These are phyloP conservation scores for Enteromius trimaculatus DNA, from an alignment of 2,797 vertebrate species.

Conservation along the genomic window DNA sequence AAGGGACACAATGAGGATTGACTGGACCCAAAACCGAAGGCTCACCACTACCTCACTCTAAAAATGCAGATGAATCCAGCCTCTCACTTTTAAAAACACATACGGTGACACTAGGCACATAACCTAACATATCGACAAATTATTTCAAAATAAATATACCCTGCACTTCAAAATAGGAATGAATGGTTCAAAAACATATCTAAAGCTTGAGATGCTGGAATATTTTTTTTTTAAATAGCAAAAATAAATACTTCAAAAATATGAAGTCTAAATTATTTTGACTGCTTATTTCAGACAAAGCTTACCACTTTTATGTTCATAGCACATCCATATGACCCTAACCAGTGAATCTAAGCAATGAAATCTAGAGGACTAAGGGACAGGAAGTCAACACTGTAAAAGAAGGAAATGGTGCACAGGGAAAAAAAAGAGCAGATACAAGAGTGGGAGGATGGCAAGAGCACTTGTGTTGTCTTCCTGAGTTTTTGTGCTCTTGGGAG, in stretches of 20 bases:
- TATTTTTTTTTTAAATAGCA: background rate
- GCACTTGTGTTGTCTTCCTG: conserved; percentile 49
- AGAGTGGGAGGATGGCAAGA: conserved; percentile 41
- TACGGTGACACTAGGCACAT: background rate
- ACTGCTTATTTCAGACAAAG: background rate
- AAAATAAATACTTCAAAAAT: background rate
- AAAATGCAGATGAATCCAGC: conserved; percentile 51
- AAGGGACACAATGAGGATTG: conserved; percentile 53
- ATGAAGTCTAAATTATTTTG: background rate
- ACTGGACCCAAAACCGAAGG: conserved; percentile 47
- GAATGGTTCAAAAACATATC: background rate
- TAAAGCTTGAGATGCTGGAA: background rate
- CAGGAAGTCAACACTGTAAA: conserved; percentile 40
- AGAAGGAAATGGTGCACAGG: conserved; percentile 37
- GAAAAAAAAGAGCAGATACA: conserved; percentile 23
- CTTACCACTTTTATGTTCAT: background rate
- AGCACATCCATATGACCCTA: background rate
- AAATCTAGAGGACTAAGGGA: conserved; percentile 49
- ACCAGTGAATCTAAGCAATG: conserved; percentile 28
- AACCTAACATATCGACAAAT: background rate
- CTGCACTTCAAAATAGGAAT: background rate
- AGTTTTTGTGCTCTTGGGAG: conserved; percentile 53
- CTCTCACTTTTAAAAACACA: conserved; percentile 36
- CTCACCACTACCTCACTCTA: conserved; percentile 42
- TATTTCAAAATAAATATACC: background rate